Percentiles rank a stretch among this genome's conserved stretches.
Evolutionary conservation across 2,797 vertebrate genomes (phyloP).

Genomic region (Gobio occitaniae): DNA sequence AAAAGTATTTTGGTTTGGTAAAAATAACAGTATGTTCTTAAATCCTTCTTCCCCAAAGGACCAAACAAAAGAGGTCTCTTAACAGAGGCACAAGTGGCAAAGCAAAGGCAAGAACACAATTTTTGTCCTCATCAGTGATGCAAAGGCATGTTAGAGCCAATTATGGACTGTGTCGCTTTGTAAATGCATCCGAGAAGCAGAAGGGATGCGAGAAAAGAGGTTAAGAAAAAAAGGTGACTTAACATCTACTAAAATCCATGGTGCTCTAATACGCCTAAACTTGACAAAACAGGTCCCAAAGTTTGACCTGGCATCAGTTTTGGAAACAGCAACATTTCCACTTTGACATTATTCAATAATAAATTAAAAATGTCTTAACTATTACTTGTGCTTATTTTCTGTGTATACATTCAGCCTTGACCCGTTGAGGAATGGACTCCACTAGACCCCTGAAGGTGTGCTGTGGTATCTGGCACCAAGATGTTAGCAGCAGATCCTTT

Average conservation of each 20-base stretch:
- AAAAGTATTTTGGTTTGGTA: conserved; percentile 43
- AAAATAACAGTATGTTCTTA: conserved; percentile 39
- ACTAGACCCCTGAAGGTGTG: too few relatives aligned
- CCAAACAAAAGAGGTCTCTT: conserved; percentile 45
- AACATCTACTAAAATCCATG: conserved; percentile 7
- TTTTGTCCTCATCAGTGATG: conserved; percentile 36
- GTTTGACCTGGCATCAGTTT: neutral
- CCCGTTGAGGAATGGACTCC: too few relatives aligned
- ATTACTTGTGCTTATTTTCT: too few relatives aligned
- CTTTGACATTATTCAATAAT: neutral
- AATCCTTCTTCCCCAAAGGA: conserved; percentile 34
- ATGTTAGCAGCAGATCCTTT: too few relatives aligned
- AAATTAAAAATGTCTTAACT: neutral
- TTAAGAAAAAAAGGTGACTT: neutral
- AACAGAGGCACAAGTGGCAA: conserved; percentile 5
- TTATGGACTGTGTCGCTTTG: conserved; percentile 45
- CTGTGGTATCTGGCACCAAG: too few relatives aligned
- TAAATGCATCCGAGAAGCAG: conserved; percentile 44
- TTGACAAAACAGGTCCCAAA: neutral
- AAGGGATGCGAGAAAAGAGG: neutral
- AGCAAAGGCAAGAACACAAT: conserved; percentile 23
- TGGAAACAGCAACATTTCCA: neutral
- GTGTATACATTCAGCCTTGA: too few relatives aligned
- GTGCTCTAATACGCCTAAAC: neutral
- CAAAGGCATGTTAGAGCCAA: conserved; percentile 42